Evolutionary conservation across 1,140 invertebrate species (phyloP).

Genomic region (Sminthurides bifidus): DNA sequence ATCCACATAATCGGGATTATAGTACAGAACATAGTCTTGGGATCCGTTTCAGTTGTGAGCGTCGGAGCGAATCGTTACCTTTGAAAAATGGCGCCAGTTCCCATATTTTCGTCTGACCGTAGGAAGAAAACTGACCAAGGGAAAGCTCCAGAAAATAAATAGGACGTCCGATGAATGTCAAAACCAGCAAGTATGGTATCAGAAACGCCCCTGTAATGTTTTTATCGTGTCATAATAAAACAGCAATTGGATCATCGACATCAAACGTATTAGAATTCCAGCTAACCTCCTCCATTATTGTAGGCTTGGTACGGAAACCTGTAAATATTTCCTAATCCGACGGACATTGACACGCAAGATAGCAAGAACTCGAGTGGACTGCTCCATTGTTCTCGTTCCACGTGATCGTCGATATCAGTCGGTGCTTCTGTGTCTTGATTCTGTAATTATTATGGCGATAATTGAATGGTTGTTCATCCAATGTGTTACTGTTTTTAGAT

Average conservation of each 20-base stretch:
- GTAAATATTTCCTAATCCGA: conserved; percentile 82
- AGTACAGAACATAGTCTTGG: conserved; percentile 32
- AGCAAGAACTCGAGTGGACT: conserved; percentile 49
- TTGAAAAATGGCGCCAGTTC: conserved; percentile 35
- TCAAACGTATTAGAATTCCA: background rate
- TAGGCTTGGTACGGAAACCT: no score
- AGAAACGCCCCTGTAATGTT: conserved; percentile 16
- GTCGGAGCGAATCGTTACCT: conserved; percentile 32
- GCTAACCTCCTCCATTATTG: background rate
- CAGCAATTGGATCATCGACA: background rate
- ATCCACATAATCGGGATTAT: no score
- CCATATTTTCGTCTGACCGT: conserved; percentile 37
- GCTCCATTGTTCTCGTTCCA: conserved; percentile 41
- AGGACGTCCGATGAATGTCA: conserved; percentile 17
- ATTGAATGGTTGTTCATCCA: no score
- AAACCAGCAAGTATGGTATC: conserved; percentile 17
- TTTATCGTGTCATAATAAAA: background rate
- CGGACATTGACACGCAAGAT: conserved; percentile 65
- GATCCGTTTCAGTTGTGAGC: background rate
- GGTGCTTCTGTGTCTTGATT: conserved; percentile 24
- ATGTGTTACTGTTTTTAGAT: no score
- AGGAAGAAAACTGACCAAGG: conserved; percentile 42
- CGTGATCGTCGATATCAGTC: no score
- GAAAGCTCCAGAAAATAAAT: conserved; percentile 35
- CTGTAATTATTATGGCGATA: background rate